These are phyloP conservation scores for Athene cunicularia DNA, from an alignment of 2,113 vertebrate species.

Conservation along the genomic window DNA sequence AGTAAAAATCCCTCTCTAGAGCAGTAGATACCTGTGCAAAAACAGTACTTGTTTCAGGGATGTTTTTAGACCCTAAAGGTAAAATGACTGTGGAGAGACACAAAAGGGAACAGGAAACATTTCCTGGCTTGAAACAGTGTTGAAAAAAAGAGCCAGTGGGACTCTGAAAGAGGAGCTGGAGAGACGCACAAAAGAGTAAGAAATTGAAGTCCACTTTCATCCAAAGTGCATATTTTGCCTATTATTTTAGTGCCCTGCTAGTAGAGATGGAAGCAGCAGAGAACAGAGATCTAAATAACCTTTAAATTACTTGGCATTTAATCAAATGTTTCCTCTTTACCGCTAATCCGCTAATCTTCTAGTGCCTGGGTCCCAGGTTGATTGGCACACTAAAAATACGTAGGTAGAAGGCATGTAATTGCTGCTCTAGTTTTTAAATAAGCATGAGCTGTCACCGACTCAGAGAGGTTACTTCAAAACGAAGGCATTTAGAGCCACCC, in stretches of 20 bases:
- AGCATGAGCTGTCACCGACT: background rate
- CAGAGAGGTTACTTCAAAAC: background rate
- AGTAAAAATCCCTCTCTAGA: background rate
- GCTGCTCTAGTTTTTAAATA: background rate
- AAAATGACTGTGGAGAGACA: background rate
- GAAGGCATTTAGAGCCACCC: background rate
- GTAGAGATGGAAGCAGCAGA: background rate
- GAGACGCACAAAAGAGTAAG: background rate
- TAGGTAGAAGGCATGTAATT: background rate
- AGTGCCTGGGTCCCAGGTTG: background rate
- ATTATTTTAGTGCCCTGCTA: background rate
- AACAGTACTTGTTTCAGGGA: background rate
- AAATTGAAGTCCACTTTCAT: background rate
- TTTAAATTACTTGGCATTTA: background rate
- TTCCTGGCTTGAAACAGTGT: background rate
- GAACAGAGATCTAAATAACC: background rate
- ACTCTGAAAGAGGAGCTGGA: background rate
- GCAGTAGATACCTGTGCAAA: background rate
- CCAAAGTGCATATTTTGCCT: background rate
- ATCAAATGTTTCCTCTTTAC: slow-evolving; percentile 11
- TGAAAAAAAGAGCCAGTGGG: background rate
- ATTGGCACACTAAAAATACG: background rate
- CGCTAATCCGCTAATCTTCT: background rate
- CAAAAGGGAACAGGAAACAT: background rate
- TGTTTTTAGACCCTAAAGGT: background rate